These are phyloP conservation scores for Natrix natrix DNA, from an alignment of 2,797 vertebrate genomes.

Conservation along the genomic window DNA sequence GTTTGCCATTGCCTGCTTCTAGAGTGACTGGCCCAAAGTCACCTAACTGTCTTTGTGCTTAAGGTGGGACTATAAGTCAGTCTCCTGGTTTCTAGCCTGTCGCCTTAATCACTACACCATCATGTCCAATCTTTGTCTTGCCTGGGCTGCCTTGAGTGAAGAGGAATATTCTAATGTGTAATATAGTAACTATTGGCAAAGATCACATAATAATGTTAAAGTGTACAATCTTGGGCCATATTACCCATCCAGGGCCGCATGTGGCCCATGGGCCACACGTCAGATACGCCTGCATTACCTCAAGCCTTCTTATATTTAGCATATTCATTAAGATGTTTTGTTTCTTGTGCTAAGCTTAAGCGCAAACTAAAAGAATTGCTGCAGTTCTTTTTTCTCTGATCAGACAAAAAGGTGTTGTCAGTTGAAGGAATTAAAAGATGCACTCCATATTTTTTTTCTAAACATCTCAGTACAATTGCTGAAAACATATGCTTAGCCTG, in stretches of 20 bases:
- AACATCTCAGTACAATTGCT: not conserved
- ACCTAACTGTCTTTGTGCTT: not conserved
- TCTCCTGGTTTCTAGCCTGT: not conserved
- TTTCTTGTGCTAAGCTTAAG: not conserved
- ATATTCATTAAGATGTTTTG: not conserved
- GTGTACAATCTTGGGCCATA: not conserved
- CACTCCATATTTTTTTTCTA: not conserved
- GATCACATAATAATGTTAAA: not conserved
- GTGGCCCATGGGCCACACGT: not conserved
- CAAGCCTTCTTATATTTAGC: not conserved
- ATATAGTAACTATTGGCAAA: not conserved
- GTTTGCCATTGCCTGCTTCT: not conserved
- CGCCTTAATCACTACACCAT: not conserved
- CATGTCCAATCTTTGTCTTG: not conserved
- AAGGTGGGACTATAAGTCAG: not conserved
- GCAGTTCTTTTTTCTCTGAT: not conserved
- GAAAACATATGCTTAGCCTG: not conserved
- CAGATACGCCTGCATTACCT: not conserved
- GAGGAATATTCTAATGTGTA: not conserved
- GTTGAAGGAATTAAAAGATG: not conserved
- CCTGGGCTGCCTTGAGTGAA: not conserved
- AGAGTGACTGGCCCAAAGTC: not conserved
- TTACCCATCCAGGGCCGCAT: not conserved
- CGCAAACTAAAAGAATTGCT: not conserved
- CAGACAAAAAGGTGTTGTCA: not conserved